Evolutionary conservation across 2,113 vertebrate genomes (phyloP).

Genomic region (Xenopus borealis): DNA sequence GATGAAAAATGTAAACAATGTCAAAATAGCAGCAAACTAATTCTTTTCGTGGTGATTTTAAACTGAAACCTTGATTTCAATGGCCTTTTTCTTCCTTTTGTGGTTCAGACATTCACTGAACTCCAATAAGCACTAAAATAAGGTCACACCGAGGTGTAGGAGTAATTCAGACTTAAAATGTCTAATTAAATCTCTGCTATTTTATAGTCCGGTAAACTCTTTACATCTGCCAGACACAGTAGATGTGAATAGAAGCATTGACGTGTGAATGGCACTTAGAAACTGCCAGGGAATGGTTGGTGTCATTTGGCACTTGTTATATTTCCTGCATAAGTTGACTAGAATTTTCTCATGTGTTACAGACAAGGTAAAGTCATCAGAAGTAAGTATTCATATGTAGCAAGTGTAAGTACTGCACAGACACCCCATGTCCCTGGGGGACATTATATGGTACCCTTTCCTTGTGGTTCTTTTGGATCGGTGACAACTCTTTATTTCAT

Average conservation of each 20-base stretch:
- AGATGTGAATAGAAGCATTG: constrained; percentile 40
- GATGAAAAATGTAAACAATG: no score
- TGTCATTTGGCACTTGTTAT: constrained; percentile 25
- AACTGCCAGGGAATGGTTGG: constrained; percentile 27
- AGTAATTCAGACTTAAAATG: constrained; percentile 22
- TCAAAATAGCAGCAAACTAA: no score
- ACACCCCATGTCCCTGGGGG: constrained; percentile 16
- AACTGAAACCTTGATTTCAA: no score
- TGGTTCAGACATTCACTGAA: not conserved
- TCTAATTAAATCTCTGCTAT: constrained; percentile 27
- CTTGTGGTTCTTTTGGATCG: constrained; percentile 18
- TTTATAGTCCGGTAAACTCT: constrained; percentile 16
- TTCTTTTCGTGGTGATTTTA: no score
- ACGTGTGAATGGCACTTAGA: constrained; percentile 32
- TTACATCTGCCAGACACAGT: constrained; percentile 39
- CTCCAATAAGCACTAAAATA: constrained; percentile 8
- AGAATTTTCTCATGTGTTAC: constrained; percentile 29
- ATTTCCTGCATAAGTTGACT: constrained; percentile 27
- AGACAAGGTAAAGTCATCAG: constrained; percentile 21
- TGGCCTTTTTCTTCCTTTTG: not conserved
- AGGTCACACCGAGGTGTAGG: not conserved
- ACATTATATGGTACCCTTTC: constrained; percentile 15
- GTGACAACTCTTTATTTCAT: constrained; percentile 15
- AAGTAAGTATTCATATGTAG: constrained; percentile 22
- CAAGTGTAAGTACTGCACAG: constrained; percentile 15